Evolutionary conservation across 2,797 vertebrate species (phyloP).

Genomic region (Cryptoprocta ferox): DNA sequence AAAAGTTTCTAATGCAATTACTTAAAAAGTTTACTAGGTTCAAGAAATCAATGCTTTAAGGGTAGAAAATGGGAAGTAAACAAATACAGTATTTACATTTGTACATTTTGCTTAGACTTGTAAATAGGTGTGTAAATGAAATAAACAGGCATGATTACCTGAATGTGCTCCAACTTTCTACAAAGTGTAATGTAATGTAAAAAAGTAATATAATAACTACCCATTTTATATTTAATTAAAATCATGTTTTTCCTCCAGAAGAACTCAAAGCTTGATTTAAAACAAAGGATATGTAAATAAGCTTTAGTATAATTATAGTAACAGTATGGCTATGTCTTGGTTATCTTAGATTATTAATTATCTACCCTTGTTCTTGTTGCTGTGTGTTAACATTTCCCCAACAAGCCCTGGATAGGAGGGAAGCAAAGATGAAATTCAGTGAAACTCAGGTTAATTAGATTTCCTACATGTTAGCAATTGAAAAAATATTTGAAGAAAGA

Average conservation of each 20-base stretch:
- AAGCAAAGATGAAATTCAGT: conserved; percentile 51
- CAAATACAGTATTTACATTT: conserved; percentile 58
- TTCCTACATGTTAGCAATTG: not conserved
- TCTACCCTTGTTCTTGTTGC: not conserved
- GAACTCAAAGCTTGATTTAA: conserved; percentile 64
- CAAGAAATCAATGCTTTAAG: conserved; percentile 68
- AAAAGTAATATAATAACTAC: not conserved
- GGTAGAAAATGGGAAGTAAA: conserved; percentile 74
- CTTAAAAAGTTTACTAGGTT: not conserved
- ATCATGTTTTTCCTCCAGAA: conserved; percentile 21
- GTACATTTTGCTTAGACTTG: not conserved
- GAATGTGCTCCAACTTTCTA: not conserved
- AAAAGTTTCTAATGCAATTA: conserved; percentile 29
- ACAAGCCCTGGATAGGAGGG: not conserved
- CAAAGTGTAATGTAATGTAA: not conserved
- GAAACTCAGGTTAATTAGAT: not conserved
- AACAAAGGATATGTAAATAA: conserved; percentile 59
- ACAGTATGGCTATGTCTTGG: not conserved
- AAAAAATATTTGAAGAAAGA: conserved; percentile 24
- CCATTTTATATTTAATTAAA: conserved; percentile 21
- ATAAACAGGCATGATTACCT: not conserved
- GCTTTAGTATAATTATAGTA: not conserved
- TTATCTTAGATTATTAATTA: conserved; percentile 31
- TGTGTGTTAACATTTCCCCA: not conserved
- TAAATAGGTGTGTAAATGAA: not conserved